A percentile compares a stretch with the other conserved stretches of the same genome.
These are phyloP conservation scores for Podarcis siculus DNA, from an alignment of 2,797 vertebrate species.

Conservation along the genomic window DNA sequence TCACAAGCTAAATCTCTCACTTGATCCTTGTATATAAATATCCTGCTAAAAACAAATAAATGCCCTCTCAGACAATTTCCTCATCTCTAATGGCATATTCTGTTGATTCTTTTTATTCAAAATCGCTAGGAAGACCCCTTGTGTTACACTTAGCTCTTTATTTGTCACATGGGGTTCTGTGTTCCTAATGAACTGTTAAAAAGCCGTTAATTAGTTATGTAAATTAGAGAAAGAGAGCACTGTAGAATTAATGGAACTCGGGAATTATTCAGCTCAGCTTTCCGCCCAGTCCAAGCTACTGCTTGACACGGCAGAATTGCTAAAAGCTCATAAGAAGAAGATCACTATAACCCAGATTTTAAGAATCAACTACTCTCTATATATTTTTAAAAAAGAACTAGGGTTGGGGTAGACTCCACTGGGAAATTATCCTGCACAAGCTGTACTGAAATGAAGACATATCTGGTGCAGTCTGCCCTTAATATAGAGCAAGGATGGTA, in stretches of 20 bases:
- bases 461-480: neutral
- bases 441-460: neutral
- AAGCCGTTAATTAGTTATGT: conserved; percentile 59
- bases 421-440: neutral
- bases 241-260: conserved; percentile 34
- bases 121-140: neutral
- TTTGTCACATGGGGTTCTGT: conserved; percentile 57
- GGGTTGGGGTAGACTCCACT: neutral
- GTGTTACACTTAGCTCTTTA: conserved; percentile 28
- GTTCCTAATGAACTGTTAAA: conserved; percentile 75
- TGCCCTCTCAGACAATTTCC: conserved; percentile 31
- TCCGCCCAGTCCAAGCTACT: neutral
- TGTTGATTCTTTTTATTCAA: conserved; percentile 20
- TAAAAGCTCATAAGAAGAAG: neutral
- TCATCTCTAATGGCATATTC: conserved; percentile 45
- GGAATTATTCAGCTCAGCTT: conserved; percentile 18
- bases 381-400: neutral
- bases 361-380: neutral
- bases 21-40: neutral
- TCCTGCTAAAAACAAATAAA: neutral
- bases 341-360: neutral
- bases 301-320: conserved; percentile 8
- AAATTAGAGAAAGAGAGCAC: conserved; percentile 49
- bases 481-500: neutral
- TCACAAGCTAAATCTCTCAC: neutral